These are phyloP conservation scores for Erebia palarica DNA, from an alignment of 2,888 invertebrate species.

Conservation along the genomic window DNA sequence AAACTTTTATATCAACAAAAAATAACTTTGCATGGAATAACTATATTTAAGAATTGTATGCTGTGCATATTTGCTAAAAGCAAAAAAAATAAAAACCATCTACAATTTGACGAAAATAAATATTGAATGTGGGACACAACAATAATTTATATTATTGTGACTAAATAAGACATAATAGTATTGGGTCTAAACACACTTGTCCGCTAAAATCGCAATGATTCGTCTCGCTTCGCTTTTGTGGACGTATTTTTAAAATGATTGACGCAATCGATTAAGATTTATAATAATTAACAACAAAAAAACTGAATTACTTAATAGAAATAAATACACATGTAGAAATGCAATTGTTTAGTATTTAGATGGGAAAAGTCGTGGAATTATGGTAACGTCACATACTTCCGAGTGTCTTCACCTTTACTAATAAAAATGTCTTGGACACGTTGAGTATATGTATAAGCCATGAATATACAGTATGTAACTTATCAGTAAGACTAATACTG, in stretches of 20 bases:
- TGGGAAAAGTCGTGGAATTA: not conserved
- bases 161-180: not conserved
- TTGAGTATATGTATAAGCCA: not conserved
- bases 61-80: not conserved
- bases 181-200: constrained; percentile 9
- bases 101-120: not conserved
- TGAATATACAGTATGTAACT: not conserved
- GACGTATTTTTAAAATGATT: not conserved
- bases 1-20: too few relatives aligned
- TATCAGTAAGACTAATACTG: not conserved
- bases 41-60: not conserved
- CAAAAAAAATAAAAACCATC: not conserved
- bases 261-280: not conserved
- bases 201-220: constrained; percentile 1
- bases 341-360: not conserved
- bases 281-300: not conserved
- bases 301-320: not conserved
- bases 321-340: not conserved
- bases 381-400: not conserved
- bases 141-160: not conserved
- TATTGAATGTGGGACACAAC: not conserved
- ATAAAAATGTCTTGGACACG: not conserved
- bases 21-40: too few relatives aligned
- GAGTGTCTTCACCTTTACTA: not conserved
- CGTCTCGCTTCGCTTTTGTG: not conserved